These are phyloP conservation scores for Mamestra configurata DNA, from an alignment of 1,140 invertebrate genomes.

Conservation along the genomic window DNA sequence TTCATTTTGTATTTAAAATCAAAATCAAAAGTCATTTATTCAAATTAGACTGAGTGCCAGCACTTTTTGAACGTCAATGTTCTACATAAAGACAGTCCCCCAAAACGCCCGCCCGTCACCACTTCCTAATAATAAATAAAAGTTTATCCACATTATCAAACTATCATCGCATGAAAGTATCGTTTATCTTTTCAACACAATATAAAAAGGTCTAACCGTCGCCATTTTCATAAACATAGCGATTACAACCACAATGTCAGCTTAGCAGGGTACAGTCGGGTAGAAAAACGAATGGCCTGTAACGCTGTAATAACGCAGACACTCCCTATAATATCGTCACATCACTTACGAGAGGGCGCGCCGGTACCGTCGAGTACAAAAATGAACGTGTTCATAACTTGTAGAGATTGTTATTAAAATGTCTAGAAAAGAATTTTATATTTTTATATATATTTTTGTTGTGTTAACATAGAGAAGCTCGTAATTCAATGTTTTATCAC, in stretches of 20 bases:
- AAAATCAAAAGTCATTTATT: too few relatives aligned
- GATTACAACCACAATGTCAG: conserved; percentile 24
- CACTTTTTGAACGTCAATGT: too few relatives aligned
- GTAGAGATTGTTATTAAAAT: not conserved
- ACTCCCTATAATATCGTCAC: conserved; percentile 60
- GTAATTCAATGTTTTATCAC: not conserved
- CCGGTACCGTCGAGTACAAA: conserved; percentile 25
- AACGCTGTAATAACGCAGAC: conserved; percentile 54
- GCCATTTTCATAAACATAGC: conserved; percentile 13
- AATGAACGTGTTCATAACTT: not conserved
- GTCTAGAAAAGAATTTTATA: not conserved
- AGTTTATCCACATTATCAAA: not conserved
- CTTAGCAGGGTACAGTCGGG: conserved; percentile 50
- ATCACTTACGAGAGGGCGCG: conserved; percentile 49
- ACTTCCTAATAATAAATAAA: too few relatives aligned
- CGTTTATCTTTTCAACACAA: not conserved
- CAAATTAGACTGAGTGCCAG: too few relatives aligned
- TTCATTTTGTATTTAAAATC: too few relatives aligned
- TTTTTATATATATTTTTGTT: not conserved
- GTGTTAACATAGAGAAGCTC: too few relatives aligned
- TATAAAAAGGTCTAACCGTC: not conserved
- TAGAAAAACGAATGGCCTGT: conserved; percentile 48
- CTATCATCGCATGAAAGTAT: not conserved
- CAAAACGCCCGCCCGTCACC: too few relatives aligned
- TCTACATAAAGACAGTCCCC: too few relatives aligned